Base-by-base conservation (phyloP, 2,797 vertebrate species). In the Phyllotis vaccarum region DNA sequence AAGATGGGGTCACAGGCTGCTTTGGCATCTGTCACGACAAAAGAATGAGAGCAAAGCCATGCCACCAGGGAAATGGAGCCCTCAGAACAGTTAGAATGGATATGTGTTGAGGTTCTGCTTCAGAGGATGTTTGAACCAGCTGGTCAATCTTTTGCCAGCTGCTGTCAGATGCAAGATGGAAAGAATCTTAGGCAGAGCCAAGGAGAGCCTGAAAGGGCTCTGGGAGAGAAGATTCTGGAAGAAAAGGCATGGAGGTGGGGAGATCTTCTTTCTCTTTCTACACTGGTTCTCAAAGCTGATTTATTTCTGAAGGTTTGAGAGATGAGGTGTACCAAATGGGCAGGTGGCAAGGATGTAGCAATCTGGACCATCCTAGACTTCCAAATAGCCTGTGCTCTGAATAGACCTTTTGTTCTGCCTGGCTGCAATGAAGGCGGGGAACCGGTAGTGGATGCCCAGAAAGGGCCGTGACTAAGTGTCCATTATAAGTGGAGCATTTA, bases 341-440 rank as follows among this genome's bases (percentile, higher is more conserved):
- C 13, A 4, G 24, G n/a, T 3, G 0, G 14, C 0, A 27, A 62
- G 66, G 11, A 22, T 0, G 43, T 24, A 0, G 40, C 3, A 40
- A 16, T 29, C 49, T 0, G 0, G 89, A 64, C 89, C 3, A 0
- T 6, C 56, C 89, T 0, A 17, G 85, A 24, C 91, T 16, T 14
- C 56, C 43, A 27, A 10, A 54, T 0, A 9, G 78, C 54, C 78
- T 0, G n/a, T 1, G 31, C 8, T 49, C 86, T 56, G 52, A 74
- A 43, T 7, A 17, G 86, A 5, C 54, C 82, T 81, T 82, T 54
- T 80, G 78, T 94, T 93, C 12, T 0, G 21, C 0, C 0, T 0
- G 68, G 46, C 56, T 10, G 0, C 2, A 0, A 24, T 0, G 21
- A 68, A 43, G 89, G 89, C 29, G 40, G 21, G 52, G 49, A 31